phyloP scores from a whole-genome alignment of 2,888 invertebrate species.

The Pseudococcus viburni region DNA sequence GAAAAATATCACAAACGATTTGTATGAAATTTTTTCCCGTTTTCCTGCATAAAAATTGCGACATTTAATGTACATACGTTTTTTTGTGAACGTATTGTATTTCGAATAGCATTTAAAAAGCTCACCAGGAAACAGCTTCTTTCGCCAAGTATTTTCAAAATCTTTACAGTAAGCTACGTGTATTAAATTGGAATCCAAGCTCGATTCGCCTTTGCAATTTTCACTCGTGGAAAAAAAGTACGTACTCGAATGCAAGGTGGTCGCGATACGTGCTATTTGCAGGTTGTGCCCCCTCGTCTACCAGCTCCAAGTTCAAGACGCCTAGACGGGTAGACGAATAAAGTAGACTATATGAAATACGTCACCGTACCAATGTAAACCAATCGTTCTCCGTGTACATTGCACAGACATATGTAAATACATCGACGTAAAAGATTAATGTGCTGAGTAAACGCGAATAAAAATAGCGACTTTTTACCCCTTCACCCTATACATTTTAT shows the following conservation, averaged over 20 bases:
- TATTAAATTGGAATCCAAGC: constrained; percentile 19
- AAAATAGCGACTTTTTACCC: background rate
- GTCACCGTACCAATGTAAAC: background rate
- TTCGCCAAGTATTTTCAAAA: background rate
- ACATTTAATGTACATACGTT: constrained; percentile 3
- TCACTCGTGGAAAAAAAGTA: background rate
- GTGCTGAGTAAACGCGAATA: constrained; percentile 31
- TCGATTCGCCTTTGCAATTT: constrained; percentile 2
- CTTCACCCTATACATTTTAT: background rate
- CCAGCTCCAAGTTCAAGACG: background rate
- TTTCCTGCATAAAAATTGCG: background rate
- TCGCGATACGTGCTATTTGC: constrained; percentile 21
- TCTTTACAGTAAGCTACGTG: background rate
- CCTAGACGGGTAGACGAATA: background rate
- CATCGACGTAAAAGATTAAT: constrained; percentile 22
- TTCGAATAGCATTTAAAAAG: constrained; percentile 5
- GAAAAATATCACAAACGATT: too few species aligned
- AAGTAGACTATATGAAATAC: background rate
- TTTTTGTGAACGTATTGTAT: background rate
- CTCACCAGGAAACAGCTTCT: background rate
- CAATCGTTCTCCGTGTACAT: constrained; percentile 11
- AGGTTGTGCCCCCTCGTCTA: background rate
- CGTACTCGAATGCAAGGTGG: background rate
- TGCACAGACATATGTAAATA: constrained; percentile 28
- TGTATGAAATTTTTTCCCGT: background rate